Conservation (phyloP, 2,888 invertebrate genomes). For the Leucoma salicis region DNA sequence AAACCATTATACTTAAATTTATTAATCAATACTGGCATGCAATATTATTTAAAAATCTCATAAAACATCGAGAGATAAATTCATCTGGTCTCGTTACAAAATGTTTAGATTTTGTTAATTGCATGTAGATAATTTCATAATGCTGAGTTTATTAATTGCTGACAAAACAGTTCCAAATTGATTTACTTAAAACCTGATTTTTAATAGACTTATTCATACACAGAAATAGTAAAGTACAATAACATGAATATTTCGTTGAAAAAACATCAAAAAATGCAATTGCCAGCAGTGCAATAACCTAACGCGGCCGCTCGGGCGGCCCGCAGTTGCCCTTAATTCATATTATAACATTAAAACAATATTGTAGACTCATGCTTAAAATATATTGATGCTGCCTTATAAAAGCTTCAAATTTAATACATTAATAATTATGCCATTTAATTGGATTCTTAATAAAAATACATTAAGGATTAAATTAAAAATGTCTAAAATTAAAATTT, state of each 20-base stretch:
- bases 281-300: slow-evolving; percentile 61
- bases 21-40: slow-evolving; percentile 77
- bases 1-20: slow-evolving; percentile 80
- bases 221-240: slow-evolving; percentile 71
- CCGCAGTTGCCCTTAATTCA: slow-evolving; percentile 68
- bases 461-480: slow-evolving; percentile 64
- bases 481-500: slow-evolving; percentile 60
- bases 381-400: slow-evolving; percentile 63
- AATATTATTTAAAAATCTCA: slow-evolving; percentile 71
- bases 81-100: slow-evolving; percentile 69
- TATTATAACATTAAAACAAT: slow-evolving; percentile 58
- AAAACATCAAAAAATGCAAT: slow-evolving; percentile 78
- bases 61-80: slow-evolving; percentile 74
- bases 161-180: slow-evolving; percentile 79
- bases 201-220: slow-evolving; percentile 73
- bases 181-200: slow-evolving; percentile 78
- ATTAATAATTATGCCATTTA: slow-evolving; percentile 59
- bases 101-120: slow-evolving; percentile 61
- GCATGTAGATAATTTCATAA: slow-evolving; percentile 69
- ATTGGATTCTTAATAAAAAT: slow-evolving; percentile 71
- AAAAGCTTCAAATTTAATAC: slow-evolving; percentile 68
- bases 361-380: slow-evolving; percentile 57
- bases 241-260: slow-evolving; percentile 77
- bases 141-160: slow-evolving; percentile 63
- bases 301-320: slow-evolving; percentile 32